Base-by-base conservation (phyloP, 2,113 vertebrate genomes). In the Formicarius rufipectus region DNA sequence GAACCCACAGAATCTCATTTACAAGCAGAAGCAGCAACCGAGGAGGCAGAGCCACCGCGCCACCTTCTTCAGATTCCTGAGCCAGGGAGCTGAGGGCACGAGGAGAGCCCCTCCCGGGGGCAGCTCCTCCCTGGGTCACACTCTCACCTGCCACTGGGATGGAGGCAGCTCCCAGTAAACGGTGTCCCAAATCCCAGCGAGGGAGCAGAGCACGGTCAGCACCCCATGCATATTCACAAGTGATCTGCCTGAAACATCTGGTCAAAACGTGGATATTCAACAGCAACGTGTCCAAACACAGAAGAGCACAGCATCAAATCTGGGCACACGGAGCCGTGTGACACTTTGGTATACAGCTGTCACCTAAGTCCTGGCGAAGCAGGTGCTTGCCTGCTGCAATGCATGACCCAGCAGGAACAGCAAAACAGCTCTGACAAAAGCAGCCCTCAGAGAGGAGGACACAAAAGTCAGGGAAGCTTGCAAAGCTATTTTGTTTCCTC, bases 341-440 rank as follows among this genome's bases (percentile, higher is more conserved):
- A 56, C 66, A 73, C 96, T 96, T 91, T 73, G 95, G 92, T 89
- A 21, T 86, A 3, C 12, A 89, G 88, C 94, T 96, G 92, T 30
- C 77, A 69, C 79, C 94, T 39, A 21, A 25, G 30, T 80, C 71
- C 95, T 73, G 4, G 37, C 3, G 83, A 77, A 90, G 73, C 78
- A 84, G 67, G 84, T 42, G 87, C 60, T 71, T 92, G 35, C 85
- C 55, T 23, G 20, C 14, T n/a, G 30, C 7, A n/a, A 37, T 24
- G 86, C 79, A 30, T 23, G 1, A 84, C 52, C 68, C 8, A 62
- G 63, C 71, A 91, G 10, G 28, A 95, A 94, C 45, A 96, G 77
- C 10, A n/a, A 14, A 53, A 91, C 50, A 37, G 81, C 23, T 76
- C 84, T 14, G 27, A 84, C 83, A 21, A 22, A 55, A 94, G 84